Evolutionary conservation across 2,797 vertebrate species (phyloP).

Genomic region (Liasis olivaceus): DNA sequence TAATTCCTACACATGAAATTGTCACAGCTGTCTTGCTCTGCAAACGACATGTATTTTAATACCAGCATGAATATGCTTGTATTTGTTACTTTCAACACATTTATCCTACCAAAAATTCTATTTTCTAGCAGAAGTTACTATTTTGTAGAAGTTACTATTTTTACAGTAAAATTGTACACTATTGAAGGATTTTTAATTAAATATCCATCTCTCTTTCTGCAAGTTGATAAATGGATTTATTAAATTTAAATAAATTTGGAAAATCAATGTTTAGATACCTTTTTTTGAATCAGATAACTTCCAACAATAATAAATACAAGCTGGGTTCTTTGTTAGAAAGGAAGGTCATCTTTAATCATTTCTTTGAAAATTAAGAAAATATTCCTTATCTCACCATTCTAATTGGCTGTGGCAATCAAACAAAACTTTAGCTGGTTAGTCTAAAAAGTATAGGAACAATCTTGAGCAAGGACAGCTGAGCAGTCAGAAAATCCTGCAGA

Average conservation of each 20-base stretch:
- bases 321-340: not conserved
- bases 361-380: not conserved
- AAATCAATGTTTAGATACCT: not conserved
- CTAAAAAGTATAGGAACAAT: too few species aligned
- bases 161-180: conserved; percentile 35
- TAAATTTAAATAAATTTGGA: not conserved
- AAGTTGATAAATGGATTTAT: not conserved
- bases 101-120: not conserved
- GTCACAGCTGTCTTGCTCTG: not conserved
- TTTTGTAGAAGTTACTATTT: not conserved
- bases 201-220: not conserved
- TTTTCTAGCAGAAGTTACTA: not conserved
- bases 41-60: not conserved
- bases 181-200: not conserved
- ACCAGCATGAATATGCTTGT: not conserved
- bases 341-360: not conserved
- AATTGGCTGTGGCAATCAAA: too few species aligned
- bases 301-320: not conserved
- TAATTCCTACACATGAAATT: not conserved
- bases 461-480: not conserved
- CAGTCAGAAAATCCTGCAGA: not conserved
- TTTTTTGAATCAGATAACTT: not conserved
- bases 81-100: not conserved
- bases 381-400: too few species aligned
- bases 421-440: too few species aligned